Evolutionary conservation across 2,797 vertebrate genomes (phyloP), one percentile per base, ranked within the genome.

Genomic region (Xiphophorus birchmanni): DNA sequence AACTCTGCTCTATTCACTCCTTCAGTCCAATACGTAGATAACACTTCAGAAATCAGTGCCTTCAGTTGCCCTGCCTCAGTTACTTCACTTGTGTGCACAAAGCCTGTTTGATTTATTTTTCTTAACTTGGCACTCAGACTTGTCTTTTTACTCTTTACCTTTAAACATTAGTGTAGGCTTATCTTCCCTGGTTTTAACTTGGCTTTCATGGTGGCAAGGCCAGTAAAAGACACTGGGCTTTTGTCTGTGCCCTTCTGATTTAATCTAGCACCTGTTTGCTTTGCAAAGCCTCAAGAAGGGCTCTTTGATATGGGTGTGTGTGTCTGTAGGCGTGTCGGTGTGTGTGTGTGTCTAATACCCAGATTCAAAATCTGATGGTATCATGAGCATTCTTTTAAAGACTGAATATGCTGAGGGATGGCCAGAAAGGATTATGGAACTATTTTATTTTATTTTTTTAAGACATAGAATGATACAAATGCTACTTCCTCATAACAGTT

Each of bases 211-310:
- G 87, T 90, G 83, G 88, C 78, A 88, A 82, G 88, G 89, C 91
- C 91, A 94, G 88, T 80, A 88, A 89, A 87, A 93, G 87, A 94
- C 90, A 93, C 92, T 88, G 82, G 87, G 88, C 90, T 93, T 93
- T 94, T 94, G 90, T 94, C 76, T 92, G 80, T 80, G 80, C 74
- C 76, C 82, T 76, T 86, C 92, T 89, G 89, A 93, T 93, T 94
- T 90, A 92, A 93, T 92, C 92, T 83, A 90, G 92, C 93, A 95
- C 93, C 93, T 95, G 94, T 93, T 93, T 93, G 91, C 89, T 90
- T 91, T 92, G 91, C 91, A 92, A 88, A 91, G 90, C 92, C 76
- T 91, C 86, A 89, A 93, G 90, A 94, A 93, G 90, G 90, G 90
- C 85, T 85, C 92, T 95, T 94, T 94, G 92, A 94, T 93, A 90